Evolutionary conservation across 2,113 vertebrate genomes (phyloP).

Genomic region (Hipposideros armiger): DNA sequence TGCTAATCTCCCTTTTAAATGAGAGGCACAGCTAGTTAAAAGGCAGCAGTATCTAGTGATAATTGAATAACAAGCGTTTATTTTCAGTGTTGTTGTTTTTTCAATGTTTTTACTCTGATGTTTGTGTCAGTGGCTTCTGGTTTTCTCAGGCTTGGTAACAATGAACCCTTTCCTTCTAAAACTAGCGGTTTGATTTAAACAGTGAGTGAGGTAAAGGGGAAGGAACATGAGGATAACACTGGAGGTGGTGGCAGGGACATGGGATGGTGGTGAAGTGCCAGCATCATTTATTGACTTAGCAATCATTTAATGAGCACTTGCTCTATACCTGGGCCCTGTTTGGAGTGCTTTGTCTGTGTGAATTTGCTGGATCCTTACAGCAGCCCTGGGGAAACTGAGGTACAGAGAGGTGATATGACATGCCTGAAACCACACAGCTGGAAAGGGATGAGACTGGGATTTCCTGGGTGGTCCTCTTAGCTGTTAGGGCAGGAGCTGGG

Average conservation of each 20-base stretch:
- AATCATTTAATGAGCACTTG: background rate
- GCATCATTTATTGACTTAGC: background rate
- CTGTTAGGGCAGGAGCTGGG: accelerated
- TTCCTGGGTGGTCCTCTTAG: background rate
- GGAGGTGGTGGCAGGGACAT: no score
- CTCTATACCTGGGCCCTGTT: background rate
- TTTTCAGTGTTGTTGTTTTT: background rate
- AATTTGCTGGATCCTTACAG: no score
- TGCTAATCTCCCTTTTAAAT: background rate
- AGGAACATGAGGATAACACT: accelerated
- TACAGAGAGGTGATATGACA: accelerated
- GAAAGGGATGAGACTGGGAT: background rate
- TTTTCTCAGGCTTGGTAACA: background rate
- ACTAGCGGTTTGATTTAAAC: background rate
- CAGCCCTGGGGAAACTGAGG: background rate
- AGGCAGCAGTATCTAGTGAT: background rate
- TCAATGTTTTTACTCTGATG: background rate
- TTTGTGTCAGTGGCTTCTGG: background rate
- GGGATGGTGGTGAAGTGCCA: background rate
- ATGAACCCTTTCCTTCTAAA: background rate
- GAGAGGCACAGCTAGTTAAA: background rate
- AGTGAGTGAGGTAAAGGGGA: background rate
- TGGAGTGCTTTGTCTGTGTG: background rate
- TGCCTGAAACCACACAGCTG: background rate
- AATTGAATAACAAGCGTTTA: background rate